Evolutionary conservation across 2,888 invertebrate species (phyloP).

Genomic region (Allacma fusca): DNA sequence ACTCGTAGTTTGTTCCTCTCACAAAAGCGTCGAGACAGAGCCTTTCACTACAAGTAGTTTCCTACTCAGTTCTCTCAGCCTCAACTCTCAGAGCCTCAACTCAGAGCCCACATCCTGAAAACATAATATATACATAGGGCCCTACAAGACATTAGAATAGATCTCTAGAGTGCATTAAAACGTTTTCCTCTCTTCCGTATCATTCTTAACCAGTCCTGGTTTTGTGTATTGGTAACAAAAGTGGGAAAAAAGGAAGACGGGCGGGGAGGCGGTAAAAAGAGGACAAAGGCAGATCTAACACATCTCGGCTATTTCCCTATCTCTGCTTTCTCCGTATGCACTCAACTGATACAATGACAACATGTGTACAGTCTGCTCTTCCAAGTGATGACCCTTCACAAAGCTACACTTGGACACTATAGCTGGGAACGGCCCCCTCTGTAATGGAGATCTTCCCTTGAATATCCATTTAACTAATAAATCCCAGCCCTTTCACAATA

Average conservation of each 20-base stretch:
- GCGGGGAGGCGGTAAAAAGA: background rate
- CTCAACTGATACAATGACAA: background rate
- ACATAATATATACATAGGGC: background rate
- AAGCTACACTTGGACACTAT: too few relatives aligned
- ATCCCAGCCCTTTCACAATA: too few relatives aligned
- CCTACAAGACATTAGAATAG: conserved; percentile 14
- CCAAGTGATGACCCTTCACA: too few relatives aligned
- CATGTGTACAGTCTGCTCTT: too few relatives aligned
- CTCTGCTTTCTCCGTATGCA: background rate
- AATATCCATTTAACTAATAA: too few relatives aligned
- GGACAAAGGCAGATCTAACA: background rate
- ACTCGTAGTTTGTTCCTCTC: background rate
- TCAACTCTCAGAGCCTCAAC: too few relatives aligned
- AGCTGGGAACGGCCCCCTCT: too few relatives aligned
- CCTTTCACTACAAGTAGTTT: background rate
- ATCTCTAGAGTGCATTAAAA: conserved; percentile 31
- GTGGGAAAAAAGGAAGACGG: background rate
- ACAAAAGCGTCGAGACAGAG: background rate
- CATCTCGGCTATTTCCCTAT: background rate
- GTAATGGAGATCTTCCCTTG: too few relatives aligned
- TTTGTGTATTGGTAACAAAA: background rate
- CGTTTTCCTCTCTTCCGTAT: conserved; percentile 20
- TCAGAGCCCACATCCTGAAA: conserved; percentile 2
- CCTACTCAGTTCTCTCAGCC: too few relatives aligned
- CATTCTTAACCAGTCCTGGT: background rate